Conservation (phyloP, 2,113 vertebrate species). For the Ramphastos sulfuratus region DNA sequence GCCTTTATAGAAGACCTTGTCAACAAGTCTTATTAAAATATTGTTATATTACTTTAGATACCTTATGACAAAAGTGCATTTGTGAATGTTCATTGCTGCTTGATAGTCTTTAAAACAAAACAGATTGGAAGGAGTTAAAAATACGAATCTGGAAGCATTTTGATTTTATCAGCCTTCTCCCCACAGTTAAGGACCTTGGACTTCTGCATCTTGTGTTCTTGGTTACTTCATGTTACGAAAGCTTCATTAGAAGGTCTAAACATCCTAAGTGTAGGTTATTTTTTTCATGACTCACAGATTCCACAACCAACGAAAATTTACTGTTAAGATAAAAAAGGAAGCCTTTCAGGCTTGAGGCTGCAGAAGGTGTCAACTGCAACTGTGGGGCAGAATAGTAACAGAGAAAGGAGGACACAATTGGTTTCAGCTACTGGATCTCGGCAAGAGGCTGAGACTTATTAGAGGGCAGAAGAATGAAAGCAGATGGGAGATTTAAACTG, state of each 20-base stretch:
- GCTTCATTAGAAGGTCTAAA: not conserved
- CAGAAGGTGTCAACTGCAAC: not conserved
- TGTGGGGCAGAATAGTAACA: not conserved
- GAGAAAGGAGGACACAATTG: conserved; percentile 11
- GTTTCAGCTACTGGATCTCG: conserved; percentile 19
- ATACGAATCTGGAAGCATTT: not conserved
- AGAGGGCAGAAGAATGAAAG: conserved; percentile 57
- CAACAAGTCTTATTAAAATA: conserved; percentile 3
- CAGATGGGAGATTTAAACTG: conserved; percentile 62
- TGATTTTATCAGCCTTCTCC: not conserved
- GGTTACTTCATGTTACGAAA: not conserved
- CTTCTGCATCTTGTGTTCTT: not conserved
- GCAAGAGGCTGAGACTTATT: conserved; percentile 32
- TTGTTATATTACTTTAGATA: not conserved
- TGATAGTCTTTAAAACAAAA: not conserved
- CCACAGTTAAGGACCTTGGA: not conserved
- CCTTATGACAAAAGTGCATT: not conserved
- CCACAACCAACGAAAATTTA: not conserved
- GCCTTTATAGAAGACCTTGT: not conserved
- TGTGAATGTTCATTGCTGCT: not conserved
- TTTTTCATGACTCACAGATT: not conserved
- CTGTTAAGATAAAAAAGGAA: not conserved
- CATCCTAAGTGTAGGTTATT: not conserved
- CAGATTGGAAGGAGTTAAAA: not conserved
- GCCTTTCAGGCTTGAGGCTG: not conserved